These are phyloP conservation scores for Zophobas morio DNA, from an alignment of 1,140 invertebrate species.

Conservation along the genomic window DNA sequence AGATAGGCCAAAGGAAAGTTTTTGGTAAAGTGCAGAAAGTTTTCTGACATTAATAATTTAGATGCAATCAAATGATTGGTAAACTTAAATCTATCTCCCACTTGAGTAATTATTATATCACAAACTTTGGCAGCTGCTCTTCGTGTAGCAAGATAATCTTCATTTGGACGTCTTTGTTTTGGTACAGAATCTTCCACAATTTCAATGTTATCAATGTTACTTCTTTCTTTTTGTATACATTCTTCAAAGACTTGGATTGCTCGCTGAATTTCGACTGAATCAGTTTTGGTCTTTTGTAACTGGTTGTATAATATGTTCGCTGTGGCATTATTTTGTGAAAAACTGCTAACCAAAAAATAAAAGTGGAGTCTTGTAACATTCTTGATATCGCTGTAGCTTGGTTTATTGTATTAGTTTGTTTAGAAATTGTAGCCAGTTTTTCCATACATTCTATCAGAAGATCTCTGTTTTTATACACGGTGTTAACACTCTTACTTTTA, in stretches of 20 bases:
- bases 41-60: constrained; percentile 50
- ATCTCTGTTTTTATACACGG: constrained; percentile 46
- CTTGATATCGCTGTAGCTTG: constrained; percentile 49
- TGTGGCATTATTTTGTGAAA: constrained; percentile 51
- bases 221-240: constrained; percentile 1
- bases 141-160: neutral
- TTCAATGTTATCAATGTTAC: constrained; percentile 18
- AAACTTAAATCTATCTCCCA: constrained; percentile 48
- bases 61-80: constrained; percentile 49
- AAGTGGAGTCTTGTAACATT: constrained; percentile 46
- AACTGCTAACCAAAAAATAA: constrained; percentile 5
- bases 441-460: constrained; percentile 47
- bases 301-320: constrained; percentile 41
- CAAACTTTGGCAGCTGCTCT: constrained; percentile 51
- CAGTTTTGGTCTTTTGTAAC: constrained; percentile 47
- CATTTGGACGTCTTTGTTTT: neutral
- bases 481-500: constrained; percentile 32
- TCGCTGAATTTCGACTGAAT: constrained; percentile 19
- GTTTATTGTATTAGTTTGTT: constrained; percentile 26
- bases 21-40: constrained; percentile 44
- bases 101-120: constrained; percentile 46
- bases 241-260: neutral
- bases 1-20: constrained; percentile 42
- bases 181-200: neutral
- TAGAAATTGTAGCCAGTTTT: constrained; percentile 26